phyloP scores from a whole-genome alignment of 1,140 invertebrate genomes.

The Phocides pigmalion region DNA sequence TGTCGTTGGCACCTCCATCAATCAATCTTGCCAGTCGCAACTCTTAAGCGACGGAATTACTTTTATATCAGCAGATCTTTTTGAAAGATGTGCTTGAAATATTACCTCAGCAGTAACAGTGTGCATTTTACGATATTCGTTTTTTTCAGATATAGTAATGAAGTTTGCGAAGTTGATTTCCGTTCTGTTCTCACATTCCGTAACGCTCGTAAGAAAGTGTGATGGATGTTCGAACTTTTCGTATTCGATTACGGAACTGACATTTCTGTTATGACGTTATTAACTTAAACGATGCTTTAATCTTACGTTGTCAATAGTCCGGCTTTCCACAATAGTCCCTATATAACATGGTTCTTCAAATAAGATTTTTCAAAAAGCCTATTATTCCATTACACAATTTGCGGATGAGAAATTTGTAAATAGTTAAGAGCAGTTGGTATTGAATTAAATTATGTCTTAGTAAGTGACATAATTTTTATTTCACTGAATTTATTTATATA shows the following conservation, averaged over 20 bases:
- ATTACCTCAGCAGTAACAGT: constrained; percentile 45
- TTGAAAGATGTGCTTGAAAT: constrained; percentile 64
- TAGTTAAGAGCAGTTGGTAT: too few species aligned
- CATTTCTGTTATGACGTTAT: too few species aligned
- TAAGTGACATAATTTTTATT: too few species aligned
- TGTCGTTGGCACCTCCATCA: constrained; percentile 65
- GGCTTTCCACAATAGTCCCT: too few species aligned
- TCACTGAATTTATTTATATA: too few species aligned
- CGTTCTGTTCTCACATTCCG: constrained; percentile 17
- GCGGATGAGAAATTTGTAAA: too few species aligned
- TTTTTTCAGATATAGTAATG: constrained; percentile 38
- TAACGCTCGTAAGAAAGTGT: constrained; percentile 13
- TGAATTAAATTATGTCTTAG: too few species aligned
- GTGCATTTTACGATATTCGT: constrained; percentile 32
- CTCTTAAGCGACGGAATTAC: constrained; percentile 71
- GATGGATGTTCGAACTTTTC: constrained; percentile 33
- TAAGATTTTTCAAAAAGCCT: too few species aligned
- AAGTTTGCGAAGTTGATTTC: constrained; percentile 43
- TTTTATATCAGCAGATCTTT: constrained; percentile 72
- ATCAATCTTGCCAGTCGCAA: constrained; percentile 66
- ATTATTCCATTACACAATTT: too few species aligned
- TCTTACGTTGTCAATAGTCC: too few species aligned
- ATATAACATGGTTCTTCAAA: too few species aligned
- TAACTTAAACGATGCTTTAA: too few species aligned
- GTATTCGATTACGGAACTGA: background rate